phyloP scores from a whole-genome alignment of 2,888 invertebrate species.

The Neocrepidodera transversa region DNA sequence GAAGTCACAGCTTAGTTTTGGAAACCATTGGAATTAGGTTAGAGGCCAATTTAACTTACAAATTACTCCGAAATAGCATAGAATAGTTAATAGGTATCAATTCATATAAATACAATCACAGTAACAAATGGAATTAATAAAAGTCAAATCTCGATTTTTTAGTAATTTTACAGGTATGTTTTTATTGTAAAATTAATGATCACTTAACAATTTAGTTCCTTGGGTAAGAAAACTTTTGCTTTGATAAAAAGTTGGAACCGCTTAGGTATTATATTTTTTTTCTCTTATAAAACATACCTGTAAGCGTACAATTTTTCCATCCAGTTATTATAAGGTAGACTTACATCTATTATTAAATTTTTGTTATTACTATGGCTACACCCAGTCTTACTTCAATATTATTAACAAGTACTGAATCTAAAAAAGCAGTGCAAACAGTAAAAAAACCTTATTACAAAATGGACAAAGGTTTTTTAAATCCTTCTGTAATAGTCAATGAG shows the following conservation, averaged over 20 bases:
- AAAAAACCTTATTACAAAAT: slow-evolving; percentile 22
- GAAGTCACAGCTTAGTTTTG: slow-evolving; percentile 38
- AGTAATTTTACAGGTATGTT: slow-evolving; percentile 13
- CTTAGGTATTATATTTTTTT: too few relatives aligned
- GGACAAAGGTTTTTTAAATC: slow-evolving; percentile 13
- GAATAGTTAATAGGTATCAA: slow-evolving; percentile 48
- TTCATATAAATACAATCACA: slow-evolving; percentile 60
- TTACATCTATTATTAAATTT: slow-evolving; percentile 46
- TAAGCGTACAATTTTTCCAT: slow-evolving; percentile 44
- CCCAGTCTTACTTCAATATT: slow-evolving; percentile 49
- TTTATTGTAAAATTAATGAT: slow-evolving; percentile 15
- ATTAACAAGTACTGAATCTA: slow-evolving; percentile 37
- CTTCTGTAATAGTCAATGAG: slow-evolving; percentile 15
- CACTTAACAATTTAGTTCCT: too few relatives aligned
- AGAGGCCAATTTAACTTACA: slow-evolving; percentile 19
- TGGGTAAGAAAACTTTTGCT: too few relatives aligned
- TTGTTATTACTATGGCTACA: slow-evolving; percentile 51
- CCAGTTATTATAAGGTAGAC: slow-evolving; percentile 46
- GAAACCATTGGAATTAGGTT: slow-evolving; percentile 28
- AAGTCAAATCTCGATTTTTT: slow-evolving; percentile 35
- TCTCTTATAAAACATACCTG: slow-evolving; percentile 15
- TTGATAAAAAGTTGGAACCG: too few relatives aligned
- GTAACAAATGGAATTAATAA: slow-evolving; percentile 56
- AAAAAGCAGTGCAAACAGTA: slow-evolving; percentile 33
- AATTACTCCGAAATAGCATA: slow-evolving; percentile 28